Evolutionary conservation across 1,140 invertebrate species (phyloP).

Genomic region (Nymphalis io): DNA sequence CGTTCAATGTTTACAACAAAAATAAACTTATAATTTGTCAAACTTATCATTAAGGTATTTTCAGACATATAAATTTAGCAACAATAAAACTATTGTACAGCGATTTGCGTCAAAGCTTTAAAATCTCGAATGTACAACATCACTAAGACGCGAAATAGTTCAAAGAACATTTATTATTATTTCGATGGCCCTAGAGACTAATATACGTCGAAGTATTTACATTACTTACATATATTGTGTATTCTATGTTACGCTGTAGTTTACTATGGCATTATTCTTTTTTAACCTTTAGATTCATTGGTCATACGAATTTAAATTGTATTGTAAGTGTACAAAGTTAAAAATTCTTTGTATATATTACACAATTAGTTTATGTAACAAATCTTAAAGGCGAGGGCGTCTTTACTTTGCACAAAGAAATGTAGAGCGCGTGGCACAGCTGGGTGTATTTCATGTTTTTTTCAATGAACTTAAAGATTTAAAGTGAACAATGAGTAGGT

Average conservation of each 20-base stretch:
- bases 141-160: not conserved
- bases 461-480: conserved; percentile 14
- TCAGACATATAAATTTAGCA: conserved; percentile 19
- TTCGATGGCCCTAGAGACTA: not conserved
- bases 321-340: not conserved
- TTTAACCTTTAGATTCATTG: not conserved
- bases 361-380: not conserved
- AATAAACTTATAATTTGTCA: conserved; percentile 23
- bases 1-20: not conserved
- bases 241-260: not conserved
- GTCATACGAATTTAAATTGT: not conserved
- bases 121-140: not conserved
- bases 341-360: conserved; percentile 1
- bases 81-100: conserved; percentile 19
- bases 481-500: not conserved
- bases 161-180: not conserved
- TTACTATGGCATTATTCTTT: conserved; percentile 5
- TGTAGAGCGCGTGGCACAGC: conserved; percentile 36
- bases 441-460: conserved; percentile 24
- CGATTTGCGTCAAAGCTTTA: conserved; percentile 21
- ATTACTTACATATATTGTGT: not conserved
- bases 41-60: conserved; percentile 11
- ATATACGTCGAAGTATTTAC: not conserved
- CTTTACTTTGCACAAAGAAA: conserved; percentile 7
- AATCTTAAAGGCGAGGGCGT: conserved; percentile 23